Evolutionary conservation across 2,888 invertebrate genomes (phyloP).

Genomic region (Colletes collaris): DNA sequence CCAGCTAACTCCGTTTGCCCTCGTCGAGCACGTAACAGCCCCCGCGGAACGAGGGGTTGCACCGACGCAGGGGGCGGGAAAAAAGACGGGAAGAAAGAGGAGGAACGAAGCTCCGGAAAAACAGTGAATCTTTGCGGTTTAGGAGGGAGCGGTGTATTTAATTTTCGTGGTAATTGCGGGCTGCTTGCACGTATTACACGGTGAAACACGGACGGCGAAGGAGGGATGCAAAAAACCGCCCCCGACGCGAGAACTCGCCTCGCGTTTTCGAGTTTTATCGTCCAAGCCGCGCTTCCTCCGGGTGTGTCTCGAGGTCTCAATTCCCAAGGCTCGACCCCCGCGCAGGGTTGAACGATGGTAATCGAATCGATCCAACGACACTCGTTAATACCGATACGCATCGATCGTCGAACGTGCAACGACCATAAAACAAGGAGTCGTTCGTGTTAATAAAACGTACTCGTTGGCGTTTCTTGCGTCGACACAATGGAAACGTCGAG

Average conservation of each 20-base stretch:
- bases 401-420: too few relatives aligned
- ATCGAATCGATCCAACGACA: too few relatives aligned
- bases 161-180: conserved; percentile 48
- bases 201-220: background rate
- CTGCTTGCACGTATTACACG: conserved; percentile 29
- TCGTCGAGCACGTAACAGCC: conserved; percentile 45
- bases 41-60: background rate
- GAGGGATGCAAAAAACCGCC: background rate
- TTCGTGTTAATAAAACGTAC: too few relatives aligned
- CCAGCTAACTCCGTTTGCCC: conserved; percentile 66
- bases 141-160: conserved; percentile 36
- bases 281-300: background rate
- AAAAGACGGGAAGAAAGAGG: background rate
- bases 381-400: too few relatives aligned
- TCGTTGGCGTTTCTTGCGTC: too few relatives aligned
- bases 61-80: background rate
- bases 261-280: conserved; percentile 17
- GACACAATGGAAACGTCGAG: too few relatives aligned
- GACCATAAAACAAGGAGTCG: too few relatives aligned
- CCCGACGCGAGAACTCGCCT: conserved; percentile 29
- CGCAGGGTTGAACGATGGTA: too few relatives aligned
- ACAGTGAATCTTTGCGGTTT: conserved; percentile 42
- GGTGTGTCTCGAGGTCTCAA: conserved; percentile 18
- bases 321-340: background rate
- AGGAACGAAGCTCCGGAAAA: background rate